Base-by-base conservation (phyloP, 2,888 invertebrate genomes). In the Lasius platythorax region DNA sequence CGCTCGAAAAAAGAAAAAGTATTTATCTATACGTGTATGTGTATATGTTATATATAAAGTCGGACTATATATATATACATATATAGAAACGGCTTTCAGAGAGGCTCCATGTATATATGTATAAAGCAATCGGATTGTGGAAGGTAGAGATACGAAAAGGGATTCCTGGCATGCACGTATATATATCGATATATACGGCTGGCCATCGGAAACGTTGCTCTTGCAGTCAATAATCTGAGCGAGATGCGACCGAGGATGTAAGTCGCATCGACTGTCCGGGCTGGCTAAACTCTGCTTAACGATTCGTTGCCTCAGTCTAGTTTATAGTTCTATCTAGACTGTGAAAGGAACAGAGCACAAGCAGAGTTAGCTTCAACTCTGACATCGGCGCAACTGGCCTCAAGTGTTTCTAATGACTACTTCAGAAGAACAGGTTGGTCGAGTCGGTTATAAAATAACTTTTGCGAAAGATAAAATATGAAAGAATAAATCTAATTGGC, bases 101-200 rank as follows among this genome's bases (percentile, higher is more conserved):
- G 79, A 83, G 82, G 72, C 64, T 67, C 64, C 82, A 68, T 61
- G 56, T 61, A 79, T 79, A 72, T 72, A 61, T 72, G 56, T 81
- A 78, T 67, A 70, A 70, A 81, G 70, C 79, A 79, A 82, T 84
- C 85, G 63, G 75, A 83, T 70, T 72, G 82, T 85, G 85, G 63
- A 82, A 88, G 82, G 46, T 85, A 82, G 74, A 64, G 84, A 85
- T 82, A 82, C 82, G 86, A 64, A 64, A 82, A 82, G 84, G 78
- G 58, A 87, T 89, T 84, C 61, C 84, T 70, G 70, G 64, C 67
- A 81, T 85, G 85, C 78, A 33, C 78, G 63, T 84, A 67, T 82
- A 61, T 78, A 68, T 68, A 30, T 68, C 30, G 37, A 46, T 85
- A 68, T 85, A 74, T 58, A 23, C 28, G 33, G n/a, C 8, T 33